These are phyloP conservation scores for Lymantria monacha DNA, from an alignment of 2,888 invertebrate species.

Conservation along the genomic window DNA sequence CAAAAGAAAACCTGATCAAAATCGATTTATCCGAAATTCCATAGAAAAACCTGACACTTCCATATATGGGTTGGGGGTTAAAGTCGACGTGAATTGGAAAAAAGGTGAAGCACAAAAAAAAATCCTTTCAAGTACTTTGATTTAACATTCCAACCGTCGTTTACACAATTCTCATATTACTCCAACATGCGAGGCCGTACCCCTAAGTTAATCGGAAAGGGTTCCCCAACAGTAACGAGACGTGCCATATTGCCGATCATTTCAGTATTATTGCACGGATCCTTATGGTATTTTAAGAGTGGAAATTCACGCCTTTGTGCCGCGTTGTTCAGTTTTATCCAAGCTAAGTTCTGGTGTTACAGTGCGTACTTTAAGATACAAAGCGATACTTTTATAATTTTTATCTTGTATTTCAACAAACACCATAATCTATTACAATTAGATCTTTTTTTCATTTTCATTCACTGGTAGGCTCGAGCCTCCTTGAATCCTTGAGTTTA, in stretches of 20 bases:
- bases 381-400: background rate
- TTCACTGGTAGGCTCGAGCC: too few relatives aligned
- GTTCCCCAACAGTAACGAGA: background rate
- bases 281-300: background rate
- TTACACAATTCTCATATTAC: slow-evolving; percentile 1
- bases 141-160: background rate
- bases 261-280: background rate
- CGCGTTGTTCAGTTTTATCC: slow-evolving; percentile 4
- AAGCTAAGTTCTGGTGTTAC: background rate
- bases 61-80: too few relatives aligned
- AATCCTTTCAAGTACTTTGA: background rate
- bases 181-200: background rate
- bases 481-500: too few relatives aligned
- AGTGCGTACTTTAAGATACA: background rate
- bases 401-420: too few relatives aligned
- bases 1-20: too few relatives aligned
- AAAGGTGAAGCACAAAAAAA: too few relatives aligned
- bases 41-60: too few relatives aligned
- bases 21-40: too few relatives aligned
- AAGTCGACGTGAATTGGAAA: too few relatives aligned
- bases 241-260: slow-evolving; percentile 1
- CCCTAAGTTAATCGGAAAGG: slow-evolving; percentile 3
- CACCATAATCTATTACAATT: too few relatives aligned
- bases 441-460: too few relatives aligned
- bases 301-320: slow-evolving; percentile 6